phyloP scores from a whole-genome alignment of 2,113 vertebrate genomes.

The Prinia subflava region DNA sequence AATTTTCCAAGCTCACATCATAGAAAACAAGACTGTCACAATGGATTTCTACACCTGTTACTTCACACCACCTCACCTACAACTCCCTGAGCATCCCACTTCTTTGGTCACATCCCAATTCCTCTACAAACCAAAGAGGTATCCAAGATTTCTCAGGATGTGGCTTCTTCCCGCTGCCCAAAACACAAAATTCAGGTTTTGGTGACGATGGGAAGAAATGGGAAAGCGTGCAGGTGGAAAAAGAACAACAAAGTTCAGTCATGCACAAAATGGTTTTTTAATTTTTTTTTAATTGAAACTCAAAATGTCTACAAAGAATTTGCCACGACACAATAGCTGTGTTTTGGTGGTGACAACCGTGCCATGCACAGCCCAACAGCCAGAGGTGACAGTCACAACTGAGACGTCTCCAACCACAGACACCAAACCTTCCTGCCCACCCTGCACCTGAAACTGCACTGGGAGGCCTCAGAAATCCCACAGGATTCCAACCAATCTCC shows the following conservation, averaged over 20 bases:
- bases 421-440: not conserved
- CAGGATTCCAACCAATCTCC: constrained; percentile 12
- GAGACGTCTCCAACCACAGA: not conserved
- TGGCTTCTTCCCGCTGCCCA: not conserved
- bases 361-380: not conserved
- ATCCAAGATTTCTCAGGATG: not conserved
- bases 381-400: not conserved
- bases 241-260: not conserved
- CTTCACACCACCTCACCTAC: not conserved
- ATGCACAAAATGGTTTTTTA: not conserved
- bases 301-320: not conserved
- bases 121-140: not conserved
- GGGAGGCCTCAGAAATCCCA: constrained; percentile 10
- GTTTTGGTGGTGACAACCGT: not conserved
- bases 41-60: not conserved
- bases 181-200: not conserved
- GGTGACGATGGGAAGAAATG: not conserved
- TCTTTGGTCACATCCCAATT: not conserved
- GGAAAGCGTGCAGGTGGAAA: not conserved
- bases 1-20: not conserved
- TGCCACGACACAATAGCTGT: not conserved
- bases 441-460: not conserved
- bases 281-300: not conserved
- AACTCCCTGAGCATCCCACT: not conserved
- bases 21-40: fast-evolving